phyloP scores from a whole-genome alignment of 1,140 invertebrate genomes.

The Drosophila sucinea region DNA sequence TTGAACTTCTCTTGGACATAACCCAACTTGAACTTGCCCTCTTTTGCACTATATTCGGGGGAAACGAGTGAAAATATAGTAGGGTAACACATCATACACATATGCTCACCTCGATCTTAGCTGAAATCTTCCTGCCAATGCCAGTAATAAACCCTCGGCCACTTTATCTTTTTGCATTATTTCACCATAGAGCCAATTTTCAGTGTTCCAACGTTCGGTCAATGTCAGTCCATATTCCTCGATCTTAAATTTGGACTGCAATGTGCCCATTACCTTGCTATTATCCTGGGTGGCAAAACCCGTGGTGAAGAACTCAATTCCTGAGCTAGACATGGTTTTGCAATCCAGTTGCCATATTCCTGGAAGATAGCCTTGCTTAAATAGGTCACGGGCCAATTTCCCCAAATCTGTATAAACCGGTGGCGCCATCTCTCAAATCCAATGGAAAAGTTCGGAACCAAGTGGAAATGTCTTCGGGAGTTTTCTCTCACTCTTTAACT shows the following conservation, averaged over 20 bases:
- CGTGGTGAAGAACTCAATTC: slow-evolving; percentile 55
- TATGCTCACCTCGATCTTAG: slow-evolving; percentile 38
- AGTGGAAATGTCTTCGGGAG: neutral
- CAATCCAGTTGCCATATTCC: slow-evolving; percentile 68
- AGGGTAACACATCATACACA: neutral
- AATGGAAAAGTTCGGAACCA: slow-evolving; percentile 29
- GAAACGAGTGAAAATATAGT: neutral
- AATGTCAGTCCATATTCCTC: slow-evolving; percentile 59
- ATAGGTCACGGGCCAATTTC: slow-evolving; percentile 57
- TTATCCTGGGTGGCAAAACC: slow-evolving; percentile 57
- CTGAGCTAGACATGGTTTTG: slow-evolving; percentile 51
- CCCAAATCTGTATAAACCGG: slow-evolving; percentile 61
- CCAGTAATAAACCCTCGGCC: slow-evolving; percentile 49
- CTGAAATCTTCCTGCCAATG: slow-evolving; percentile 51
- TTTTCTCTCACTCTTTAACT: neutral
- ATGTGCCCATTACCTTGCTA: slow-evolving; percentile 52
- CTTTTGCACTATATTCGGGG: slow-evolving; percentile 29
- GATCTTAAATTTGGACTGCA: slow-evolving; percentile 66
- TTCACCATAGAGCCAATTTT: slow-evolving; percentile 59
- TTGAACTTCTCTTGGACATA: slow-evolving; percentile 52
- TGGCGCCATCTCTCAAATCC: slow-evolving; percentile 35
- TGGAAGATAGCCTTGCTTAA: slow-evolving; percentile 59
- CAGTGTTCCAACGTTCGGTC: slow-evolving; percentile 66
- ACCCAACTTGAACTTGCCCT: slow-evolving; percentile 39
- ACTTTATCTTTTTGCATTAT: slow-evolving; percentile 62